These are phyloP conservation scores for Odontothrips loti DNA, from an alignment of 2,888 invertebrate species.

Conservation along the genomic window DNA sequence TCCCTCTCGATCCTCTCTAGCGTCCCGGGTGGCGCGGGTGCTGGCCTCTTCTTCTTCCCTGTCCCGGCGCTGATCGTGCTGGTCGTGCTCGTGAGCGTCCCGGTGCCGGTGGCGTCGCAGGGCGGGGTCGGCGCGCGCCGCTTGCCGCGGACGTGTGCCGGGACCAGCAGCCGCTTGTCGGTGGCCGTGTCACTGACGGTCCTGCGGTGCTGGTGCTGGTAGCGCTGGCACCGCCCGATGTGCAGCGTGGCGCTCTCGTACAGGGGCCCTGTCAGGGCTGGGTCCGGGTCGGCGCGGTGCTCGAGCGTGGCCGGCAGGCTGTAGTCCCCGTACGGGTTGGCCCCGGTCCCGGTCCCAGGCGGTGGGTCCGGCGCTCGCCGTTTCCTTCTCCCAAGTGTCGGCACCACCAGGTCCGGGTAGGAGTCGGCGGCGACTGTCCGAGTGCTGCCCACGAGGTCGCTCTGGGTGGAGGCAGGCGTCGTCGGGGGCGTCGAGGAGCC, in stretches of 20 bases:
- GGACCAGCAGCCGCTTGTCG: conserved; percentile 33
- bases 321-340: conserved; percentile 37
- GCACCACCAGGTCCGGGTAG: not conserved
- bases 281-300: conserved; percentile 21
- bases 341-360: too few relatives aligned
- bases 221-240: conserved; percentile 3
- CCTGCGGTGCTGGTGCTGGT: not conserved
- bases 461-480: conserved; percentile 31
- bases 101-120: conserved; percentile 40
- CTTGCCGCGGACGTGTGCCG: conserved; percentile 38
- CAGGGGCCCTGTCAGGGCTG: not conserved
- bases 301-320: conserved; percentile 40
- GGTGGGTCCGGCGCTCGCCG: conserved; percentile 51
- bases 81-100: not conserved
- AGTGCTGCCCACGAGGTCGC: conserved; percentile 1
- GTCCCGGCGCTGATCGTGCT: conserved; percentile 45
- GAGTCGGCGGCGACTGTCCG: not conserved
- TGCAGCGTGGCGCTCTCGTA: conserved; percentile 19
- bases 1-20: not conserved
- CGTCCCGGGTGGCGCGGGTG: not conserved
- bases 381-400: conserved; percentile 45
- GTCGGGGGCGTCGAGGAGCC: conserved; percentile 41
- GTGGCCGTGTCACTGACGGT: conserved; percentile 54
- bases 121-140: conserved; percentile 42
- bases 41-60: conserved; percentile 69